A percentile compares a stretch with the other conserved stretches of the same genome.
Conservation (phyloP, 92 coral and sea anemone genomes). For the Epizoanthus illoricatus region DNA sequence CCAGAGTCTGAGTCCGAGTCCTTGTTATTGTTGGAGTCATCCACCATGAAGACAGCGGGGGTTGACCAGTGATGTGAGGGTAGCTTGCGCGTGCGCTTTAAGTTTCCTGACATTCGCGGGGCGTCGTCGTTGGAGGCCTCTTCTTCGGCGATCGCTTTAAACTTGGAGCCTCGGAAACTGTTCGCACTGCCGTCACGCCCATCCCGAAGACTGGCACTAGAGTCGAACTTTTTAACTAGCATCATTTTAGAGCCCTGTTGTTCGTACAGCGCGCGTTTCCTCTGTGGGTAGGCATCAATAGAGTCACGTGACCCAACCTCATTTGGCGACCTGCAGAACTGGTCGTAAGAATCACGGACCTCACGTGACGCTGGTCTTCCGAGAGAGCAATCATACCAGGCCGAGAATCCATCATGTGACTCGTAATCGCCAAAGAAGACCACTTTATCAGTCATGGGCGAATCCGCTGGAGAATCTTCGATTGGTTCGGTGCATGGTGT, state of each 20-base stretch:
- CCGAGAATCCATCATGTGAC: conserved; percentile 63
- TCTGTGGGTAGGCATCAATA: conserved; percentile 57
- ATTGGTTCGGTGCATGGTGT: conserved; percentile 50
- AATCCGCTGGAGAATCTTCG: conserved; percentile 36
- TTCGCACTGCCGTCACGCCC: conserved; percentile 44
- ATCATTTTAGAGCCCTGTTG: conserved; percentile 67
- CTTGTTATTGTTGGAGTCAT: conserved; percentile 63
- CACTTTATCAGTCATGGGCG: conserved; percentile 60
- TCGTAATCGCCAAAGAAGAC: conserved; percentile 70
- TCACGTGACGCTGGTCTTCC: conserved; percentile 88
- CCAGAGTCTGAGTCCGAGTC: conserved; percentile 73
- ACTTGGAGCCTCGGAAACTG: conserved; percentile 57
- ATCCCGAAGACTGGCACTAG: conserved; percentile 72
- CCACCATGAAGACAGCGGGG: conserved; percentile 82
- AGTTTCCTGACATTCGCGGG: conserved; percentile 49
- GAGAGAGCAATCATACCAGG: conserved; percentile 88
- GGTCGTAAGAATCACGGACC: conserved; percentile 97
- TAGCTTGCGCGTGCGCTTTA: conserved; percentile 59
- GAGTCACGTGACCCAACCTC: conserved; percentile 94
- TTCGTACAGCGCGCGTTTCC: conserved; percentile 70
- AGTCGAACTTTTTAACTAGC: conserved; percentile 68
- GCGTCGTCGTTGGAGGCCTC: conserved; percentile 50
- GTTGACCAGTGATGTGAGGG: conserved; percentile 94
- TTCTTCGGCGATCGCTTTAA: conserved; percentile 62
- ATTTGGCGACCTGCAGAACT: conserved; percentile 74